Base-by-base conservation (phyloP, 2,113 vertebrate genomes). In the Odontophorus gujanensis region DNA sequence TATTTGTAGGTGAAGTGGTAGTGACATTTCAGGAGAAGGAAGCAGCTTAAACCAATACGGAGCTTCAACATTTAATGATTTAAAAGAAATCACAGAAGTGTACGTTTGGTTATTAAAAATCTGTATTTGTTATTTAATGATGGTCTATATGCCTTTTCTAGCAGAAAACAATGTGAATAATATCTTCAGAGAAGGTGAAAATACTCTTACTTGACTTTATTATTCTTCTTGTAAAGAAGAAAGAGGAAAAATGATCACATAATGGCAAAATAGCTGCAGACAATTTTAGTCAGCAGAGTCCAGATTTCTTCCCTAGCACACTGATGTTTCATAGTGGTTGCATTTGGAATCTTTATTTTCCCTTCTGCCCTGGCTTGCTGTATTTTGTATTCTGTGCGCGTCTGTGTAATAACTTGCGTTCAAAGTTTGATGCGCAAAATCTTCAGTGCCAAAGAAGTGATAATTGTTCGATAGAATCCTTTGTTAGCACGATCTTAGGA, bases 401-500 rank as follows among this genome's bases (percentile, higher is more conserved):
- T 81, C 62, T 53, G 30, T n/a, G 65, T 87, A 69, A 28, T 25
- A 80, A 73, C 50, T 59, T 74, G 36, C 75, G 80, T 94, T 88
- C 42, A 58, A 85, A 90, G 67, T 77, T 62, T 92, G 34, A 71
- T 51, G 50, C 32, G 48, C 30, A 19, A 87, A 50, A 25, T 76
- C n/a, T 57, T 85, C 1, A 0, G 24, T 74, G 79, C 75, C 72
- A 47, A 83, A 85, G 79, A 86, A 92, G 74, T 22, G 2, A 50
- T 34, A 66, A 71, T 87, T 83, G 16, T 50, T 90, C 63, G 36
- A 50, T 26, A 45, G 65, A 80, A 90, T 84, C 73, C 32, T 51
- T 83, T 34, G 53, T 87, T 88, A 81, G 76, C 63, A 58, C 69
- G 53, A 65, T 87, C 51, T 75, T 88, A 50, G 74, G 73, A 80